These are phyloP conservation scores for Mesopsocus fuscifrons DNA, from an alignment of 2,888 invertebrate genomes.

Conservation along the genomic window DNA sequence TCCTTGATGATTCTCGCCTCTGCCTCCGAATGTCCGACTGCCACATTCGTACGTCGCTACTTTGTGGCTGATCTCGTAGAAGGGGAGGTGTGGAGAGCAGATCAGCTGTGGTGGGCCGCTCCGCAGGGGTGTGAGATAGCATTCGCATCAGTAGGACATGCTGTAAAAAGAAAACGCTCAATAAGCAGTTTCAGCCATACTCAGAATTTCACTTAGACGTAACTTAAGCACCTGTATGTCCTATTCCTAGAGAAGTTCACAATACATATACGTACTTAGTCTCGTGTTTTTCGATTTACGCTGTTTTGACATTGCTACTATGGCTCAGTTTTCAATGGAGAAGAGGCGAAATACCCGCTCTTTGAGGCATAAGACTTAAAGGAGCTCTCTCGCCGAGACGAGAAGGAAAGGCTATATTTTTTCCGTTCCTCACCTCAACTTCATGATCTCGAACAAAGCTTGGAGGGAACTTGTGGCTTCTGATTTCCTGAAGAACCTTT, in stretches of 20 bases:
- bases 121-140: slow-evolving; percentile 50
- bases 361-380: no score
- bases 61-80: slow-evolving; percentile 26
- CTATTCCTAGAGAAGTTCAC: no score
- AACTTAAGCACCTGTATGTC: no score
- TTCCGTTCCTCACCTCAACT: slow-evolving; percentile 48
- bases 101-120: slow-evolving; percentile 56
- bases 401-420: no score
- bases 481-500: slow-evolving; percentile 39
- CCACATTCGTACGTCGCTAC: slow-evolving; percentile 20
- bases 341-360: no score
- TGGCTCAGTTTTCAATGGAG: no score
- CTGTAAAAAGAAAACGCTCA: slow-evolving; percentile 30
- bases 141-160: slow-evolving; percentile 52
- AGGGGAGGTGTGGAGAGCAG: slow-evolving; percentile 43
- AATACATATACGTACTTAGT: no score
- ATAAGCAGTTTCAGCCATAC: no score
- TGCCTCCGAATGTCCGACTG: slow-evolving; percentile 32
- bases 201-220: no score
- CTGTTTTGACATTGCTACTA: no score
- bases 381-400: no score
- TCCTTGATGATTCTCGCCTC: background rate
- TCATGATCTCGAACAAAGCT: slow-evolving; percentile 43
- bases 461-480: slow-evolving; percentile 46
- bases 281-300: no score